Evolutionary conservation across 2,797 vertebrate genomes (phyloP), one percentile per base, ranked within the genome.

Genomic region (Sebastes trivittatus): DNA sequence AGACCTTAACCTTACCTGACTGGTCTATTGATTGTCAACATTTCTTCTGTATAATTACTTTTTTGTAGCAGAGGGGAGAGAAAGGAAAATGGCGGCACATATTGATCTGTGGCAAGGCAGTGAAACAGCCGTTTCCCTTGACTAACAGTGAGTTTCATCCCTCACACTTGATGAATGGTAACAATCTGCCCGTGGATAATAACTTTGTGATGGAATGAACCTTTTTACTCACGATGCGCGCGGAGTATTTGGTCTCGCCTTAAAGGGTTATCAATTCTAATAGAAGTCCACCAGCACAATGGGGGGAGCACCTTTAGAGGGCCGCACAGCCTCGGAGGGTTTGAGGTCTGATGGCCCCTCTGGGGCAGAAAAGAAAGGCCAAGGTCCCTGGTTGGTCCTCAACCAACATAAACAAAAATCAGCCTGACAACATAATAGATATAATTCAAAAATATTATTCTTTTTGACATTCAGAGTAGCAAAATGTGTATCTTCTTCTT

Each of bases 1-100:
- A 88, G 92, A 95, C 92, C 95, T 93, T 95, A 96, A 96, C 95
- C 96, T 96, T 94, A 94, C 95, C 95, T 76, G 88, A 96, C 94
- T 92, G 74, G 82, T 78, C 88, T 97, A 99, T 98, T 94, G 98
- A 98, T 97, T 96, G 95, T 95, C 96, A 97, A 97, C 96, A 96
- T 98, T 97, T 95, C 96, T 95, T 93, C 94, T 96, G 95, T 97
- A 97, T 98, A 99, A 99, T 99, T 98, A 98, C 97, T 97, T 97
- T 96, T 95, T 96, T 94, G 92, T 95, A 87, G 92, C 83, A 65
- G 83, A 74, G 81, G 60, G 81, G 74, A 81, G 74, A 82, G 78
- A 87, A 85, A 78, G 74, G 91, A 94, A 95, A 95, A 94, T 94
- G 94, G 93, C 94, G 94, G 95, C 94, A 83, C 69, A 80, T 98